Conservation (phyloP, 1,140 invertebrate genomes). For the Rhizoglyphus robini region DNA sequence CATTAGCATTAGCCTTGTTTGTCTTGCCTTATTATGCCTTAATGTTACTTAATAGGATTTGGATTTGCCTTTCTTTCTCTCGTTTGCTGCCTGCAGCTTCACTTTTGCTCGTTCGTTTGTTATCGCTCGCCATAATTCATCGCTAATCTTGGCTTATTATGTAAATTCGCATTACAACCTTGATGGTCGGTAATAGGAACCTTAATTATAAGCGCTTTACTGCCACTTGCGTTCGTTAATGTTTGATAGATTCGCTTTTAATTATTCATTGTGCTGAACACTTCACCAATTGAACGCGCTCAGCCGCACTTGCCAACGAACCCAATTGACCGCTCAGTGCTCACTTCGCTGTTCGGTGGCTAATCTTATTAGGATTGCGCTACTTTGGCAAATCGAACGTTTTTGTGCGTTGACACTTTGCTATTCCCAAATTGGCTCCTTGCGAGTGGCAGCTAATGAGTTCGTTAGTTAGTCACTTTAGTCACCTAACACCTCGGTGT, state of each 20-base stretch:
- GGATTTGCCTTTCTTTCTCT: neutral
- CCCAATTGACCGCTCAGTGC: too few relatives aligned
- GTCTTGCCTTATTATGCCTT: constrained; percentile 11
- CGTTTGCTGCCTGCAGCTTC: neutral
- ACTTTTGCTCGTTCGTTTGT: neutral
- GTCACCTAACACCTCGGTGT: too few relatives aligned
- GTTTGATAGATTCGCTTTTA: neutral
- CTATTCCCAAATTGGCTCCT: too few relatives aligned
- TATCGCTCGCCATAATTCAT: neutral
- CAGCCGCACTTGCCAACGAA: too few relatives aligned
- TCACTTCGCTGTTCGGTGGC: too few relatives aligned
- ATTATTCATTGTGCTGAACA: neutral
- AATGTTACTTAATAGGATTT: constrained; percentile 13
- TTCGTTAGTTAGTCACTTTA: too few relatives aligned
- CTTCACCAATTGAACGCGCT: too few relatives aligned
- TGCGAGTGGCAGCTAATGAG: too few relatives aligned
- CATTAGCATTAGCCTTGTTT: constrained; percentile 12
- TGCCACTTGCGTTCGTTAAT: neutral
- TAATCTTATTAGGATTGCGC: too few relatives aligned
- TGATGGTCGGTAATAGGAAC: neutral
- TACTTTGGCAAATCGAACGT: too few relatives aligned
- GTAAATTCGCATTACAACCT: constrained; percentile 11
- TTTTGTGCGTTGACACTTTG: too few relatives aligned
- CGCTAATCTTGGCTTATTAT: constrained; percentile 11
- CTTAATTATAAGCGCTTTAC: constrained; percentile 1